These are phyloP conservation scores for Rhea americana DNA, from an alignment of 2,113 vertebrate genomes.

Conservation along the genomic window DNA sequence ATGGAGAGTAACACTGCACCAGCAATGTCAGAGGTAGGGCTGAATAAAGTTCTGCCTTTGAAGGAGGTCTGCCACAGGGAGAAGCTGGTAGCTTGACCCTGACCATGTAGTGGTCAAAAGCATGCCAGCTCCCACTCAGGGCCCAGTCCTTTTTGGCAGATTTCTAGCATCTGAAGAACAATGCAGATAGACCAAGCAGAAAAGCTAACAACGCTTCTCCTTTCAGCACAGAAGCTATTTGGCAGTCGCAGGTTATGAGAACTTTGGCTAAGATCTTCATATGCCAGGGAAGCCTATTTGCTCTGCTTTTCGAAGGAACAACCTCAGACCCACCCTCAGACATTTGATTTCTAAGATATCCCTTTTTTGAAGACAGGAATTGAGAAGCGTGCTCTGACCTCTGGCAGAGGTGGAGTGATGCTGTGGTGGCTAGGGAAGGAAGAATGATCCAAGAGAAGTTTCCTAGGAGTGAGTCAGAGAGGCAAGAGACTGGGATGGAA, in stretches of 20 bases:
- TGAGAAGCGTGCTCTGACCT: not conserved
- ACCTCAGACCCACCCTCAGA: not conserved
- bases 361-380: not conserved
- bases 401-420: not conserved
- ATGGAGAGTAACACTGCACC: not conserved
- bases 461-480: slow-evolving; percentile 50
- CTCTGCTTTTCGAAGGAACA: not conserved
- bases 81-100: not conserved
- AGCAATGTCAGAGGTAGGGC: not conserved
- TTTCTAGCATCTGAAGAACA: not conserved
- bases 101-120: not conserved
- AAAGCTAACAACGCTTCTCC: not conserved
- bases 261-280: not conserved
- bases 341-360: not conserved
- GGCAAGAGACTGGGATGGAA: slow-evolving; percentile 14
- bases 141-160: not conserved
- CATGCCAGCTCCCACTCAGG: not conserved
- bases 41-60: not conserved
- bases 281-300: not conserved
- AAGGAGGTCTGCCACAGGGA: not conserved
- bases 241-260: not conserved
- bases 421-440: not conserved
- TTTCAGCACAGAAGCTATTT: not conserved
- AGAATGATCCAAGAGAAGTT: slow-evolving; percentile 29
- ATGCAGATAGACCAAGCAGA: not conserved